Evolutionary conservation across 2,888 invertebrate genomes (phyloP).

Genomic region (Apamea epomidion): DNA sequence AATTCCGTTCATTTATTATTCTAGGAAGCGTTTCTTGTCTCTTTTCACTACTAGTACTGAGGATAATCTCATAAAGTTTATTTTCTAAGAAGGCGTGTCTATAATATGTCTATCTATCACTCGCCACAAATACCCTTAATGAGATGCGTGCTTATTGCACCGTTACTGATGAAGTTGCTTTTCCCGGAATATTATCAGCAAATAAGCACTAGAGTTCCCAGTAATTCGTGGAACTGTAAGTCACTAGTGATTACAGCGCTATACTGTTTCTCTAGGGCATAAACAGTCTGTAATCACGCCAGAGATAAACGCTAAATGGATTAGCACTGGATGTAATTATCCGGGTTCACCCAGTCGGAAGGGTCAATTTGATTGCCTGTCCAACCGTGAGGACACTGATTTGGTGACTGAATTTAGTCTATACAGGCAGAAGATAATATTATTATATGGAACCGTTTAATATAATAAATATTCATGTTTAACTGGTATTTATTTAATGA

Average conservation of each 20-base stretch:
- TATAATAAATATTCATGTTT: background rate
- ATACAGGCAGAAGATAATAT: background rate
- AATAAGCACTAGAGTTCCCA: background rate
- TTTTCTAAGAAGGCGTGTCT: background rate
- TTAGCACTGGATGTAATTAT: conserved; percentile 39
- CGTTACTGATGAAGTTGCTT: background rate
- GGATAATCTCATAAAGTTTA: background rate
- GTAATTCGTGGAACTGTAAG: background rate
- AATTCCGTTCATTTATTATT: background rate
- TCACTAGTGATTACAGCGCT: background rate
- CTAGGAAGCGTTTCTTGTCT: background rate
- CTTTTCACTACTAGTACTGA: background rate
- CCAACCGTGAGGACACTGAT: conserved; percentile 22
- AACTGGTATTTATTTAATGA: background rate
- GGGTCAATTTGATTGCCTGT: conserved; percentile 38
- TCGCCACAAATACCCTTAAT: background rate
- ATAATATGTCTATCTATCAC: background rate
- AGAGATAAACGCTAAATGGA: conserved; percentile 19
- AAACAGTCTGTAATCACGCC: background rate
- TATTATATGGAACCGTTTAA: background rate
- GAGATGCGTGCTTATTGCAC: background rate
- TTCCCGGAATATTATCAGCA: background rate
- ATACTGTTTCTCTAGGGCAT: conserved; percentile 2
- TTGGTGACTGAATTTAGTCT: conserved; percentile 21
- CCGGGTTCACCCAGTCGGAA: conserved; percentile 29